Percentiles rank a stretch among this genome's conserved stretches.
Conservation (phyloP, 30 jellyfish, hydroid and myxozoan species). For the Hydractinia echinata region DNA sequence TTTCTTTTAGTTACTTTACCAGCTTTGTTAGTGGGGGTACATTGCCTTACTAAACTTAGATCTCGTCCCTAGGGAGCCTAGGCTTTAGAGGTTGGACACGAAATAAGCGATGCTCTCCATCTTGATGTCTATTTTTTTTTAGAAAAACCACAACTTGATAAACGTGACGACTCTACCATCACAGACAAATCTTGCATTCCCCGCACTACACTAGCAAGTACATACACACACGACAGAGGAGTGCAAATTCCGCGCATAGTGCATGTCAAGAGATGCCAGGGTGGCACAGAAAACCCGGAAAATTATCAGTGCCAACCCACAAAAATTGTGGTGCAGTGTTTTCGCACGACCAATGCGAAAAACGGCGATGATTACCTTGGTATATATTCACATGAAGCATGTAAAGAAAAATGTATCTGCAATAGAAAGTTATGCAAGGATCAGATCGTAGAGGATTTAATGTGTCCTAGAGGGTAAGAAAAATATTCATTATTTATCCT, state of each 20-base stretch:
- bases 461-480: conserved; percentile 20
- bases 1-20: too few relatives aligned
- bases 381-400: neutral
- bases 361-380: neutral
- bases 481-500: too few relatives aligned
- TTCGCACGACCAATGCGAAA: neutral
- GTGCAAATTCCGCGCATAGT: conserved; percentile 12
- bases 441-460: neutral
- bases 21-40: too few relatives aligned
- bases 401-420: conserved; percentile 18
- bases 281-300: conserved; percentile 24
- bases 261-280: neutral
- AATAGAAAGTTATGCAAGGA: neutral
- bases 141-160: too few relatives aligned
- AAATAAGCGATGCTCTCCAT: too few relatives aligned
- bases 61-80: too few relatives aligned
- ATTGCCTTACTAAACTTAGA: too few relatives aligned
- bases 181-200: neutral
- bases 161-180: too few relatives aligned
- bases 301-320: conserved; percentile 17
- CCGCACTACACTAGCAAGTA: neutral
- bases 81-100: too few relatives aligned
- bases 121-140: too few relatives aligned
- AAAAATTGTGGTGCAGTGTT: neutral
- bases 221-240: conserved; percentile 7